A percentile compares a stretch with the other conserved stretches of the same genome.
Conservation (phyloP, 2,888 invertebrate genomes). For the Therioaphis trifolii region DNA sequence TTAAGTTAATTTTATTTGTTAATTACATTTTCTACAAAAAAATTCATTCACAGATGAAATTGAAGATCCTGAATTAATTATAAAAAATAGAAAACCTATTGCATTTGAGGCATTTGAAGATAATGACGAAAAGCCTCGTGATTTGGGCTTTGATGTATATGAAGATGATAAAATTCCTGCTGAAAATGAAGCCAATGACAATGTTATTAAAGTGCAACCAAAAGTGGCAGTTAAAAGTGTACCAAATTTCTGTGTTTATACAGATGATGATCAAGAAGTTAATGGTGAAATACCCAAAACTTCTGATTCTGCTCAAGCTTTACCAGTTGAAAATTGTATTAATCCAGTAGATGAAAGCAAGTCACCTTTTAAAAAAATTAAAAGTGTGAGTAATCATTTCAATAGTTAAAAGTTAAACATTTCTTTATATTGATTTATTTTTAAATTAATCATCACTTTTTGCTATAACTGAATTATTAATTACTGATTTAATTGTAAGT, state of each 20-base stretch:
- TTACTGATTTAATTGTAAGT: too few relatives aligned
- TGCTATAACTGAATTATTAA: too few relatives aligned
- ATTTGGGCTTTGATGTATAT: conserved; percentile 22
- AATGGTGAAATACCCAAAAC: not conserved
- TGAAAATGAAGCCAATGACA: not conserved
- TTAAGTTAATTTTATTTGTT: not conserved
- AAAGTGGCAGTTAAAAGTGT: not conserved
- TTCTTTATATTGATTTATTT: too few relatives aligned
- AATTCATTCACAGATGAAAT: conserved; percentile 25
- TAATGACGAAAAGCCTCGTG: not conserved
- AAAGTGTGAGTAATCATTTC: conserved; percentile 8
- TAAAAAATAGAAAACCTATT: conserved; percentile 13
- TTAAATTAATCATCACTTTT: too few relatives aligned
- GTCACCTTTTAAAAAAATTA: conserved; percentile 7
- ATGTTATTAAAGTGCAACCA: not conserved
- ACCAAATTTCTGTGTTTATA: conserved; percentile 25
- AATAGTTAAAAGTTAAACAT: not conserved
- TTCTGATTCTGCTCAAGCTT: too few relatives aligned
- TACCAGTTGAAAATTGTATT: too few relatives aligned
- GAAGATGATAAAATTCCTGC: conserved; percentile 10
- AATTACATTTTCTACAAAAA: not conserved
- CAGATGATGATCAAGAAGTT: conserved; percentile 11
- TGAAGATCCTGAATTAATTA: not conserved
- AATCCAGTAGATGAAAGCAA: not conserved
- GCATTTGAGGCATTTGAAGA: not conserved